Evolutionary conservation across 1,140 invertebrate genomes (phyloP).

Genomic region (Leptopilina clavipes): DNA sequence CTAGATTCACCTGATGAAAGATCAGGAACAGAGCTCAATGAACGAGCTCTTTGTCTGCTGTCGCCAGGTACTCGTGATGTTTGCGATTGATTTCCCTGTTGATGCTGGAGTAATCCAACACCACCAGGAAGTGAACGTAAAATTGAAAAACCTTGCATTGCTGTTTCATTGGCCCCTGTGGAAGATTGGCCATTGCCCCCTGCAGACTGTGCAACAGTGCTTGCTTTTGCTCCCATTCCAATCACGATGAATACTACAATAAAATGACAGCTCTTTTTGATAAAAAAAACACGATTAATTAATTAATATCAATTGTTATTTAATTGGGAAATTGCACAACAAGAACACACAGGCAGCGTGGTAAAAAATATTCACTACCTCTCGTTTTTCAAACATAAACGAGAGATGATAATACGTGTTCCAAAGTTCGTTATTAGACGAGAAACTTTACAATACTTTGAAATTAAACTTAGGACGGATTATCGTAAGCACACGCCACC

Average conservation of each 20-base stretch:
- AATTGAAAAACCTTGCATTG: slow-evolving; percentile 82
- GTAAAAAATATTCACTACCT: background rate
- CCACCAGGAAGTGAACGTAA: slow-evolving; percentile 82
- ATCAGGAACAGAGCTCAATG: slow-evolving; percentile 88
- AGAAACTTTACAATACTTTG: background rate
- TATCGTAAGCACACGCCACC: slow-evolving; percentile 56
- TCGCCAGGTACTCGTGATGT: slow-evolving; percentile 79
- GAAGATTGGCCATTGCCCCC: slow-evolving; percentile 83
- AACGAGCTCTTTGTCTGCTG: slow-evolving; percentile 86
- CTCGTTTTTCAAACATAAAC: background rate
- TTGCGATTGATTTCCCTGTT: slow-evolving; percentile 66
- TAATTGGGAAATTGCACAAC: slow-evolving; percentile 19
- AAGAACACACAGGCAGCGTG: background rate
- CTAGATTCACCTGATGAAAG: slow-evolving; percentile 72
- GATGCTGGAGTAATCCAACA: slow-evolving; percentile 68
- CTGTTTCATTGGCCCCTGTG: slow-evolving; percentile 82
- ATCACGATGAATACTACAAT: slow-evolving; percentile 42
- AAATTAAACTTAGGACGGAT: slow-evolving; percentile 60
- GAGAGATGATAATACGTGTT: background rate
- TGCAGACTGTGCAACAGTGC: slow-evolving; percentile 85
- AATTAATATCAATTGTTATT: background rate
- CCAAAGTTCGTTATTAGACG: slow-evolving; percentile 42
- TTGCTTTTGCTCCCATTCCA: slow-evolving; percentile 88
- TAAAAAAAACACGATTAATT: background rate
- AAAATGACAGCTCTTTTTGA: background rate